phyloP scores from a whole-genome alignment of 2,797 vertebrate genomes.

The Lepus townsendii region DNA sequence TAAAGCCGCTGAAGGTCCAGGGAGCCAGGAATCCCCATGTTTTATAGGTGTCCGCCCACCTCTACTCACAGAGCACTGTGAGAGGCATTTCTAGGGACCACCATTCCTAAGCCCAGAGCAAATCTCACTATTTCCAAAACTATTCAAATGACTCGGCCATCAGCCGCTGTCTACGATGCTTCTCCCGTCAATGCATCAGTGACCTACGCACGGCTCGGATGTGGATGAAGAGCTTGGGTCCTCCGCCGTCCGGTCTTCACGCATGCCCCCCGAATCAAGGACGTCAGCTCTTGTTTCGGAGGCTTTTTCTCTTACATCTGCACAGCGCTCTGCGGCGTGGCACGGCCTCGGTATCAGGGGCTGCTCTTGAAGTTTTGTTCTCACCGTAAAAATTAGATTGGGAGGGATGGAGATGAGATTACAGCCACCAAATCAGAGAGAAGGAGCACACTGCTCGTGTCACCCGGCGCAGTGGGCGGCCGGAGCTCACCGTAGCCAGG shows the following conservation, averaged over 20 bases:
- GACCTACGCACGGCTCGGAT: background rate
- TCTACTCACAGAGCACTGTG: background rate
- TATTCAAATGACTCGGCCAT: background rate
- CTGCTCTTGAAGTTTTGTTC: background rate
- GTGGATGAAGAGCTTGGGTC: background rate
- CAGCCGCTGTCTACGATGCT: accelerated
- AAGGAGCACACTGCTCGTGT: no score
- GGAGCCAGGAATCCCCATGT: background rate
- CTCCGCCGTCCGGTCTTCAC: background rate
- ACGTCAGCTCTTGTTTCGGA: background rate
- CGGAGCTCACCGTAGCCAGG: no score
- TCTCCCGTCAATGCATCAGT: accelerated
- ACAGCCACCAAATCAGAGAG: no score
- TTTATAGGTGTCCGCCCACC: background rate
- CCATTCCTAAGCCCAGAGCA: background rate
- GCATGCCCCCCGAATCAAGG: background rate
- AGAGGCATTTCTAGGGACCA: background rate
- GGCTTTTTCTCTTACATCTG: background rate
- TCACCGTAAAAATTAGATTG: background rate
- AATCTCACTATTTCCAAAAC: background rate
- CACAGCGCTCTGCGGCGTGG: background rate
- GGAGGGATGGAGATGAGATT: no score
- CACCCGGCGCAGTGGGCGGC: no score
- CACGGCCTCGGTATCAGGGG: no score
- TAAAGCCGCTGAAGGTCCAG: background rate